phyloP scores from a whole-genome alignment of 1,140 invertebrate species.

The Bombus haemorrhoidalis region DNA sequence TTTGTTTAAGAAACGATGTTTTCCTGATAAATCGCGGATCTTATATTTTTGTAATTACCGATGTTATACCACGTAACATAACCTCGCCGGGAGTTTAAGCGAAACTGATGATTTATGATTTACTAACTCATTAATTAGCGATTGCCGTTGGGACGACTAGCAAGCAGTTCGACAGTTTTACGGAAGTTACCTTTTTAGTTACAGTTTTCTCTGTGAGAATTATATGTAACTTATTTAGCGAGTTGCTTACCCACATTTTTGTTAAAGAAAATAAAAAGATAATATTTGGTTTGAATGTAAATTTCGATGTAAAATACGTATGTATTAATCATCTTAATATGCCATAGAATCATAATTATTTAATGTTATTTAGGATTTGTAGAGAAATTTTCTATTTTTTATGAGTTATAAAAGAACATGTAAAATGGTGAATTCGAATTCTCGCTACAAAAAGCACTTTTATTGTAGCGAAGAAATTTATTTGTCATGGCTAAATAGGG shows the following conservation, averaged over 20 bases:
- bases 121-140: slow-evolving; percentile 47
- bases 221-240: background rate
- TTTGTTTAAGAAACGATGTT: background rate
- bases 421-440: background rate
- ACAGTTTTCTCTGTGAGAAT: background rate
- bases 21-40: background rate
- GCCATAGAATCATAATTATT: too few relatives aligned
- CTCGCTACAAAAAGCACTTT: background rate
- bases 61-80: background rate
- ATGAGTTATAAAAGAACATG: background rate
- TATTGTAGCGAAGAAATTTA: background rate
- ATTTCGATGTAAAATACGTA: too few relatives aligned
- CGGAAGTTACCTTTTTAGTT: slow-evolving; percentile 5
- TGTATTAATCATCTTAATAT: too few relatives aligned
- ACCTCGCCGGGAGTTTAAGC: background rate
- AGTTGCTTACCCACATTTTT: background rate
- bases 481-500: background rate
- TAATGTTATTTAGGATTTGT: too few relatives aligned
- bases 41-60: background rate
- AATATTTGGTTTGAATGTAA: background rate
- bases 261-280: background rate
- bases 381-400: too few relatives aligned
- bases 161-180: background rate
- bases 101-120: slow-evolving; percentile 48
- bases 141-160: slow-evolving; percentile 27